Percentiles rank a stretch among this genome's conserved stretches.
These are phyloP conservation scores for Tethya wilhelma DNA, from an alignment of 37 sponge, comb jelly and placozoan genomes.

Conservation along the genomic window DNA sequence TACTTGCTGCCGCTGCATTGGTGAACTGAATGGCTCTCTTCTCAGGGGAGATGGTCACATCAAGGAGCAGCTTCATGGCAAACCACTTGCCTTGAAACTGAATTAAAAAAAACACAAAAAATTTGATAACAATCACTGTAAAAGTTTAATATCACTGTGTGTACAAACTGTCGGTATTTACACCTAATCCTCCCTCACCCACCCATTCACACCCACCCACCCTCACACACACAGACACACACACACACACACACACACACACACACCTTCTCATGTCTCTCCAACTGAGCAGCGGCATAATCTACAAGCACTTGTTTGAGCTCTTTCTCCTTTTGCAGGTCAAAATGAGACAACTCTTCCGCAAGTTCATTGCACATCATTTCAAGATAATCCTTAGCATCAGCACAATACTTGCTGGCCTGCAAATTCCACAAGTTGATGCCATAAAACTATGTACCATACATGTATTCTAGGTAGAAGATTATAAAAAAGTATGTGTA, in stretches of 20 bases:
- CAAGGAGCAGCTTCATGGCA: conserved; percentile 73
- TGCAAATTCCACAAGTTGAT: too few relatives aligned
- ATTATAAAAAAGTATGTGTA: too few relatives aligned
- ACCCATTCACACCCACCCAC: too few relatives aligned
- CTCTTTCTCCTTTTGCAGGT: conserved; percentile 81
- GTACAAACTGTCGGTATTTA: too few relatives aligned
- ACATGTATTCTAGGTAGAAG: too few relatives aligned
- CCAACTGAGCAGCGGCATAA: conserved; percentile 67
- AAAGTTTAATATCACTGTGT: neutral
- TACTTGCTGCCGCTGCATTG: too few relatives aligned
- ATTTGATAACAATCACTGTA: neutral
- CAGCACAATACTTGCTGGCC: conserved; percentile 78
- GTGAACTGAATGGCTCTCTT: conserved; percentile 75
- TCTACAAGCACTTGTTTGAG: conserved; percentile 72
- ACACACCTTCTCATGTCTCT: conserved; percentile 75
- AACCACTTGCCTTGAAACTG: conserved; percentile 90
- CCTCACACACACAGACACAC: too few relatives aligned
- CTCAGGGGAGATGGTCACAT: conserved; percentile 58
- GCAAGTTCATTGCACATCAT: conserved; percentile 82
- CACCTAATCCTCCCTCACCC: too few relatives aligned
- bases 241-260: neutral
- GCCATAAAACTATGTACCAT: too few relatives aligned
- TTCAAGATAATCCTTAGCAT: conserved; percentile 87
- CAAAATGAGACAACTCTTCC: conserved; percentile 75
- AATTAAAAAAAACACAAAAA: neutral